phyloP scores from a whole-genome alignment of 2,113 vertebrate species.

The Rhineura floridana region DNA sequence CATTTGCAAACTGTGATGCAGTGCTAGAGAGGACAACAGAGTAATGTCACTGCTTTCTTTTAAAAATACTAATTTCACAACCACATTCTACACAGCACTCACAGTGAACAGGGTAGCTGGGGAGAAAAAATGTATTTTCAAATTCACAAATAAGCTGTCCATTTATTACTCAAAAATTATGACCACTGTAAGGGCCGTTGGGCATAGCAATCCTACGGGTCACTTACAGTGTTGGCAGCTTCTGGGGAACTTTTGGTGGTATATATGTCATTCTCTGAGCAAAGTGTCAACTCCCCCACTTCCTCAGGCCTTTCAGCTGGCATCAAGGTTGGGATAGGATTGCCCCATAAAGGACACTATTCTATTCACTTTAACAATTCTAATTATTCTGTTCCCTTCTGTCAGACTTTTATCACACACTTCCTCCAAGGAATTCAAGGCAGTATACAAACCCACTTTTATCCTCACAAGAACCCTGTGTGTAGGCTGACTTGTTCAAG shows the following conservation, averaged over 20 bases:
- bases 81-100: background rate
- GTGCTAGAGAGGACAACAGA: background rate
- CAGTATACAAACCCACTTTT: background rate
- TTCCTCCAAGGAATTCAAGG: background rate
- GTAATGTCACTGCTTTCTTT: background rate
- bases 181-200: background rate
- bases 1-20: background rate
- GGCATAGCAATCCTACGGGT: background rate
- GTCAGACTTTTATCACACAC: background rate
- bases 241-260: background rate
- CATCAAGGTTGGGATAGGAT: background rate
- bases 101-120: background rate
- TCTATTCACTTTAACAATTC: background rate
- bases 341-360: background rate
- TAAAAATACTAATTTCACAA: background rate
- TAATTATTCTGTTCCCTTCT: background rate
- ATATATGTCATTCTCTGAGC: background rate
- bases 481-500: background rate
- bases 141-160: background rate
- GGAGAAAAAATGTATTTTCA: background rate
- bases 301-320: background rate
- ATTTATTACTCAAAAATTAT: background rate
- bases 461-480: background rate
- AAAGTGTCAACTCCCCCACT: background rate
- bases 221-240: background rate